These are phyloP conservation scores for Mustelus asterias DNA, from an alignment of 2,113 vertebrate species.

Conservation along the genomic window DNA sequence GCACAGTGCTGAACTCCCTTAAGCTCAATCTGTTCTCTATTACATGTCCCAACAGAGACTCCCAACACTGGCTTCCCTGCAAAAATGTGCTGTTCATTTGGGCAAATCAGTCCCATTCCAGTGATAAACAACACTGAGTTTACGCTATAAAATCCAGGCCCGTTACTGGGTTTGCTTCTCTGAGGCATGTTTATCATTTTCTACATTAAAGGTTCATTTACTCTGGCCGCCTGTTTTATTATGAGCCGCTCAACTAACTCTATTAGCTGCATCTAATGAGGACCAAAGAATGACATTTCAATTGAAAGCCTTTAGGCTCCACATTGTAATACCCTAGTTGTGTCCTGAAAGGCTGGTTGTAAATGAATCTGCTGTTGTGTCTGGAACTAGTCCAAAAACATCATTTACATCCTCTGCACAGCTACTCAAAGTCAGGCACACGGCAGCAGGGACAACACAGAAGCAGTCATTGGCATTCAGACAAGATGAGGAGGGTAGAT, in stretches of 20 bases:
- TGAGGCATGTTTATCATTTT: background rate
- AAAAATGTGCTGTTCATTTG: background rate
- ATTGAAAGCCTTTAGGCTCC: background rate
- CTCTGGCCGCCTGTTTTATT: background rate
- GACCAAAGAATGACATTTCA: background rate
- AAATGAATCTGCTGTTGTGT: background rate
- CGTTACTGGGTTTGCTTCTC: background rate
- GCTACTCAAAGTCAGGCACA: background rate
- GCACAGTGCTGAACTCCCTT: background rate
- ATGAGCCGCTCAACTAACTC: background rate
- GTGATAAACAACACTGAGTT: background rate
- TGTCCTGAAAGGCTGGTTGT: background rate
- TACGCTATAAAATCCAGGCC: background rate
- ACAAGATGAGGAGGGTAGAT: background rate
- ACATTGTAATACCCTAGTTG: background rate
- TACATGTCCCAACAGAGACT: background rate
- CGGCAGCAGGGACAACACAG: background rate
- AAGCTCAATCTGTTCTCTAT: background rate
- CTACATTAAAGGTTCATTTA: background rate
- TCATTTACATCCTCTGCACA: background rate
- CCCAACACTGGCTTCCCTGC: background rate
- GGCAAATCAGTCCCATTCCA: background rate
- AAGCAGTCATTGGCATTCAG: background rate
- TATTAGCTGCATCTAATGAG: background rate
- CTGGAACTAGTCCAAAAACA: conserved; percentile 11